phyloP scores from a whole-genome alignment of 2,888 invertebrate genomes.

The Drosophila prostipennis region DNA sequence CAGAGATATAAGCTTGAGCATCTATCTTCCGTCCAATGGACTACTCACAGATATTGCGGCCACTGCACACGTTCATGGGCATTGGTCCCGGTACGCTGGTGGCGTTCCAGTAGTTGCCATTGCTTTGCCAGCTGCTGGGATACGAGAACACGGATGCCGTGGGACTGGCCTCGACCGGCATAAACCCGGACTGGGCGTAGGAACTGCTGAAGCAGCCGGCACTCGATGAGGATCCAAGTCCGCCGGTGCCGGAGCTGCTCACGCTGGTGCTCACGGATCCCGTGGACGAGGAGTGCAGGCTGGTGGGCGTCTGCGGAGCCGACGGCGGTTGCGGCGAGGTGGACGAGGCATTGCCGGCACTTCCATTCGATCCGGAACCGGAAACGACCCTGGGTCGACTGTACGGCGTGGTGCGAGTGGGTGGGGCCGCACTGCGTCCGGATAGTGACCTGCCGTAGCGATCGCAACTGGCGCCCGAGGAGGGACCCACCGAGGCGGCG shows the following conservation, averaged over 20 bases:
- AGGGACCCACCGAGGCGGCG: slow-evolving; percentile 32
- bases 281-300: slow-evolving; percentile 69
- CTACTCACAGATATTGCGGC: slow-evolving; percentile 67
- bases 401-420: slow-evolving; percentile 79
- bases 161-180: slow-evolving; percentile 82
- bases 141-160: slow-evolving; percentile 83
- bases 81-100: slow-evolving; percentile 73
- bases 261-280: slow-evolving; percentile 51
- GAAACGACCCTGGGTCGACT: slow-evolving; percentile 77
- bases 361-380: slow-evolving; percentile 74
- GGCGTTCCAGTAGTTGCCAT: slow-evolving; percentile 82
- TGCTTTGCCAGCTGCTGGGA: slow-evolving; percentile 82
- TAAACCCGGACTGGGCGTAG: slow-evolving; percentile 82
- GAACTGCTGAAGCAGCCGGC: slow-evolving; percentile 69
- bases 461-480: slow-evolving; percentile 55
- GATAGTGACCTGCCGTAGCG: slow-evolving; percentile 79
- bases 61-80: slow-evolving; percentile 75
- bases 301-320: slow-evolving; percentile 80
- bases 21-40: neutral
- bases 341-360: slow-evolving; percentile 71
- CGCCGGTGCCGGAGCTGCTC: slow-evolving; percentile 40
- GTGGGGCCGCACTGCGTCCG: slow-evolving; percentile 51
- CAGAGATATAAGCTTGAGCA: neutral
- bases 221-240: slow-evolving; percentile 24
- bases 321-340: slow-evolving; percentile 80